A percentile compares a stretch with the other conserved stretches of the same genome.
phyloP scores from a whole-genome alignment of 2,797 vertebrate species.

The Oryzias sinensis region DNA sequence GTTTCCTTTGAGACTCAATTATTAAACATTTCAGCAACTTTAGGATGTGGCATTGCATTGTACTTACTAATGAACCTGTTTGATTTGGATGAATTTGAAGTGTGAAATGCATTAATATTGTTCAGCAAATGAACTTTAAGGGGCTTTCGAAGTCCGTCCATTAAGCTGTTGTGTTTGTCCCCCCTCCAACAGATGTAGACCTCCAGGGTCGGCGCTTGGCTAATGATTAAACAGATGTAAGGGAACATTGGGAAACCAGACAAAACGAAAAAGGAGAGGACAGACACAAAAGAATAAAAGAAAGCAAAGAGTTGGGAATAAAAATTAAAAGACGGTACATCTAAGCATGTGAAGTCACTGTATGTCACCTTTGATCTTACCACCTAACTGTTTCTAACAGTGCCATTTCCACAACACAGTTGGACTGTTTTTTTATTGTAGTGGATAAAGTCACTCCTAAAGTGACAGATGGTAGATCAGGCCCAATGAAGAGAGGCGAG shows the following conservation, averaged over 20 bases:
- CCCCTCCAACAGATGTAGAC: constrained; percentile 54
- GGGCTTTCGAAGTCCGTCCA: neutral
- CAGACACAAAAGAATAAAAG: constrained; percentile 22
- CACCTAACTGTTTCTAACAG: constrained; percentile 50
- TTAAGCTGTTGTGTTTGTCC: constrained; percentile 25
- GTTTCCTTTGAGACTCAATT: no score
- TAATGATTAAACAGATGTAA: constrained; percentile 53
- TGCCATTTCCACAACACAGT: constrained; percentile 65
- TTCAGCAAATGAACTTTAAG: no score
- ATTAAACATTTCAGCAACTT: no score
- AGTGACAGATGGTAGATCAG: constrained; percentile 88
- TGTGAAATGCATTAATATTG: no score
- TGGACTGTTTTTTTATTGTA: constrained; percentile 57
- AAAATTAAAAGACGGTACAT: neutral
- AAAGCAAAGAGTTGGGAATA: neutral
- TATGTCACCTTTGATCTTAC: constrained; percentile 10
- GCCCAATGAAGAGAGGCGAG: constrained; percentile 61
- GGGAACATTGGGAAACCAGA: constrained; percentile 36
- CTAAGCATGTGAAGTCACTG: constrained; percentile 14
- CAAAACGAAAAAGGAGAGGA: constrained; percentile 25
- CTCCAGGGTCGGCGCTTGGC: constrained; percentile 38
- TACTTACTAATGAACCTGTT: no score
- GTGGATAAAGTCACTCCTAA: constrained; percentile 68
- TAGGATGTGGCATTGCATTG: no score
- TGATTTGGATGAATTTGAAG: no score